A percentile compares a stretch with the other conserved stretches of the same genome.
Evolutionary conservation across 2,113 vertebrate species (phyloP).

Genomic region (Reinhardtius hippoglossoides): DNA sequence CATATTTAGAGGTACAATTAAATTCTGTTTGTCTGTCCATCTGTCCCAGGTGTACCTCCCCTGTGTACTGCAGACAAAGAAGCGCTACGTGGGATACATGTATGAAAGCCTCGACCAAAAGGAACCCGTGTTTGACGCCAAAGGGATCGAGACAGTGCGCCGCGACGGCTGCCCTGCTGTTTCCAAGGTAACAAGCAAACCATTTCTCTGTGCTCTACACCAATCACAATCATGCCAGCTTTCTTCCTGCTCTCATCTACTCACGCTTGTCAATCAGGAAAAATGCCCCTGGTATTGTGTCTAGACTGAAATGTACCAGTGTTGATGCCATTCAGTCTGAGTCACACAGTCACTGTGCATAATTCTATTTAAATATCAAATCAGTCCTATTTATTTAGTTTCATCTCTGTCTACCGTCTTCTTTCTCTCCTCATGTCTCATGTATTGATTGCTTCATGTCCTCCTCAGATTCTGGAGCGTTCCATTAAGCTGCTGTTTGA

Average conservation of each 20-base stretch:
- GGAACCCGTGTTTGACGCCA: slow-evolving; percentile 95
- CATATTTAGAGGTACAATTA: neutral
- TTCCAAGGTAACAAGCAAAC: slow-evolving; percentile 89
- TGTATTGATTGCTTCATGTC: neutral
- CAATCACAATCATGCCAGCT: slow-evolving; percentile 34
- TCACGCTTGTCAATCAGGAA: slow-evolving; percentile 17
- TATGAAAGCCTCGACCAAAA: slow-evolving; percentile 96
- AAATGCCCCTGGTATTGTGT: slow-evolving; percentile 1
- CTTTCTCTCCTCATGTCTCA: neutral
- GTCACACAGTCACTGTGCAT: neutral
- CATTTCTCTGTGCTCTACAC: slow-evolving; percentile 3
- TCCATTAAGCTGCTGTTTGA: slow-evolving; percentile 98
- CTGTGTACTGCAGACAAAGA: slow-evolving; percentile 97
- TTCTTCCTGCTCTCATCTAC: slow-evolving; percentile 10
- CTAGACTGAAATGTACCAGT: neutral
- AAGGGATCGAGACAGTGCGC: slow-evolving; percentile 98
- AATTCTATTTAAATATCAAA: neutral
- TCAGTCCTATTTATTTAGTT: neutral
- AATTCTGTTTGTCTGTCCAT: neutral
- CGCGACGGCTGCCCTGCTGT: slow-evolving; percentile 97
- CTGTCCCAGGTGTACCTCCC: slow-evolving; percentile 92
- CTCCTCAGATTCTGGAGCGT: slow-evolving; percentile 91
- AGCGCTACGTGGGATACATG: slow-evolving; percentile 98
- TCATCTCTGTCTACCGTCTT: neutral
- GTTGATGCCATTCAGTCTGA: neutral